Evolutionary conservation across 2,888 invertebrate species (phyloP).

Genomic region (Drosophila putrida): DNA sequence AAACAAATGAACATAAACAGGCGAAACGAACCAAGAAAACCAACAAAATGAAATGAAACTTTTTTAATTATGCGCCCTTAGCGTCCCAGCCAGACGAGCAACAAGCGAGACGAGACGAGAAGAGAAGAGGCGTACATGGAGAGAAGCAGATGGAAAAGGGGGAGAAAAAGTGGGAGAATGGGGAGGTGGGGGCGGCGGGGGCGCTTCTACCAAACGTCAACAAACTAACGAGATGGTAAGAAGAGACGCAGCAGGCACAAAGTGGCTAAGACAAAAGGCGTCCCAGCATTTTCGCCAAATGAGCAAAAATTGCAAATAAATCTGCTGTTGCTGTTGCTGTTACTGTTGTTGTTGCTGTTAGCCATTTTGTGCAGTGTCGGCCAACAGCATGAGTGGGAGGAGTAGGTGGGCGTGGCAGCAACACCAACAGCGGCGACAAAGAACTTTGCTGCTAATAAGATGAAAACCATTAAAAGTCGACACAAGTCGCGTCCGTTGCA

Average conservation of each 20-base stretch:
- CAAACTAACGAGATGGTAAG: slow-evolving; percentile 65
- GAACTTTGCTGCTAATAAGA: slow-evolving; percentile 83
- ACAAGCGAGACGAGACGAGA: slow-evolving; percentile 20
- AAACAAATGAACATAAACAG: slow-evolving; percentile 78
- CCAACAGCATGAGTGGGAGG: slow-evolving; percentile 42
- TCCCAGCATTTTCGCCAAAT: slow-evolving; percentile 68
- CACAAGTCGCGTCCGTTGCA: slow-evolving; percentile 80
- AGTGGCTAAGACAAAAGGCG: slow-evolving; percentile 79
- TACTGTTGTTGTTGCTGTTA: slow-evolving; percentile 57
- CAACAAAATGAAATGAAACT: slow-evolving; percentile 85
- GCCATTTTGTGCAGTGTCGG: slow-evolving; percentile 64
- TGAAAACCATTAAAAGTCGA: slow-evolving; percentile 82
- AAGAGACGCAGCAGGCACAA: slow-evolving; percentile 39
- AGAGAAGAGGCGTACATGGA: too few relatives aligned
- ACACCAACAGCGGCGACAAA: slow-evolving; percentile 66
- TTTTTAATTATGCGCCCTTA: slow-evolving; percentile 84
- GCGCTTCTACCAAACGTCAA: slow-evolving; percentile 43
- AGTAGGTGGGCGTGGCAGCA: slow-evolving; percentile 48
- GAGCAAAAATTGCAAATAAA: slow-evolving; percentile 82
- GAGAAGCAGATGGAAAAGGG: background rate
- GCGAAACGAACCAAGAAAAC: slow-evolving; percentile 84
- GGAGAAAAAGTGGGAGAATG: background rate
- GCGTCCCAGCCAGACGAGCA: slow-evolving; percentile 36
- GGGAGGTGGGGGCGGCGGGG: background rate
- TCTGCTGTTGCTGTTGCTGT: slow-evolving; percentile 66